These are phyloP conservation scores for Therioaphis trifolii DNA, from an alignment of 2,888 invertebrate genomes.

Conservation along the genomic window DNA sequence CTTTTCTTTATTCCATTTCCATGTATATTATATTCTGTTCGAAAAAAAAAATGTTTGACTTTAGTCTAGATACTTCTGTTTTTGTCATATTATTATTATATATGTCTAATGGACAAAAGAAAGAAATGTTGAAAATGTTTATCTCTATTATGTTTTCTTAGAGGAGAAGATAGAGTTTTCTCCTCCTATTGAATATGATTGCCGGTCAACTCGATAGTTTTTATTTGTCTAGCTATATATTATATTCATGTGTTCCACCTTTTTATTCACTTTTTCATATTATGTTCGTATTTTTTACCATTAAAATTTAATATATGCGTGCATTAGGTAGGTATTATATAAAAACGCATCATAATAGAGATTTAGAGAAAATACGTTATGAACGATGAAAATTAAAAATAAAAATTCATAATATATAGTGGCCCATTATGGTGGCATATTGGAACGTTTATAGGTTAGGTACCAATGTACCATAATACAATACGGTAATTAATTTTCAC, in stretches of 20 bases:
- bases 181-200: slow-evolving; percentile 1
- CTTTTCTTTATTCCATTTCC: neutral
- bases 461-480: neutral
- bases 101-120: neutral
- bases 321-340: slow-evolving; percentile 4
- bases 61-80: slow-evolving; percentile 36
- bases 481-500: slow-evolving; percentile 33
- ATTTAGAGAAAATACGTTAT: neutral
- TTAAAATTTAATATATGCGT: slow-evolving; percentile 22
- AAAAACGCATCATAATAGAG: neutral
- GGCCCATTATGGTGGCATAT: neutral
- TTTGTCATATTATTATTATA: slow-evolving; percentile 60
- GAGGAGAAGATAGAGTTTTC: neutral
- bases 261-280: slow-evolving; percentile 16
- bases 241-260: slow-evolving; percentile 28
- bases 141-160: slow-evolving; percentile 51
- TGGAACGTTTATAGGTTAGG: too few relatives aligned
- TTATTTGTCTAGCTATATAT: slow-evolving; percentile 23
- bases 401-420: slow-evolving; percentile 35
- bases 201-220: slow-evolving; percentile 38
- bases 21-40: neutral
- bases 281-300: slow-evolving; percentile 28
- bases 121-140: slow-evolving; percentile 3
- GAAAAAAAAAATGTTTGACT: too few relatives aligned
- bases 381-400: neutral